phyloP scores from a whole-genome alignment of 2,888 invertebrate species.

The Patella pellucida region DNA sequence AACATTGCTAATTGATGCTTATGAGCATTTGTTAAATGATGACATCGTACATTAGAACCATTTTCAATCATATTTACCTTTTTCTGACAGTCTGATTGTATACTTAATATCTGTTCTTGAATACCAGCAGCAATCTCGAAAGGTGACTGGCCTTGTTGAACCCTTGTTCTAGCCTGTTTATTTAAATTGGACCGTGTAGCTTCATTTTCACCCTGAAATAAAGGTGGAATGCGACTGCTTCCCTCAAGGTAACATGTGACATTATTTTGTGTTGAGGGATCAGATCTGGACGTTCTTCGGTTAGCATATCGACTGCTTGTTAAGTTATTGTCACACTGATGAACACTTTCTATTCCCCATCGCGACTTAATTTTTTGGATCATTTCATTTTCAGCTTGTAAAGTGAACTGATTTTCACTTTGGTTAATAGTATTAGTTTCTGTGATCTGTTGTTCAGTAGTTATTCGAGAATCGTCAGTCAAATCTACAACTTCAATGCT shows the following conservation, averaged over 20 bases:
- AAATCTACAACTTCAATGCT: neutral
- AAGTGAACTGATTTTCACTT: no score
- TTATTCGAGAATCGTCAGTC: neutral
- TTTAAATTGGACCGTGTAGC: neutral
- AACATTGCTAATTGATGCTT: neutral
- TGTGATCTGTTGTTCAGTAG: no score
- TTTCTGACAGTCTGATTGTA: neutral
- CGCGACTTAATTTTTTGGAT: constrained; percentile 11
- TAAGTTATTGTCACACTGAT: constrained; percentile 17
- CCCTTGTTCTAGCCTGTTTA: neutral
- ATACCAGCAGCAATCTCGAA: neutral
- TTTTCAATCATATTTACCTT: neutral
- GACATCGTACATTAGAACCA: no score
- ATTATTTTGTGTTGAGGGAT: neutral
- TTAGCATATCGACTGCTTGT: constrained; percentile 1
- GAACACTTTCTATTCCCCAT: constrained; percentile 13
- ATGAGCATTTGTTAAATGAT: neutral
- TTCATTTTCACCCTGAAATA: constrained; percentile 14
- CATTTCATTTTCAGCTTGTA: constrained; percentile 12
- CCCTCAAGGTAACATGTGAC: constrained; percentile 9
- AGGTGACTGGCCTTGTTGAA: neutral
- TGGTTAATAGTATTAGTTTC: no score
- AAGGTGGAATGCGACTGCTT: constrained; percentile 10
- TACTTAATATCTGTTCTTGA: constrained; percentile 2
- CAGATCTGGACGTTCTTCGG: neutral